A percentile compares a stretch with the other conserved stretches of the same genome.
These are phyloP conservation scores for Tachystola acroxantha DNA, from an alignment of 2,888 invertebrate species.

Conservation along the genomic window DNA sequence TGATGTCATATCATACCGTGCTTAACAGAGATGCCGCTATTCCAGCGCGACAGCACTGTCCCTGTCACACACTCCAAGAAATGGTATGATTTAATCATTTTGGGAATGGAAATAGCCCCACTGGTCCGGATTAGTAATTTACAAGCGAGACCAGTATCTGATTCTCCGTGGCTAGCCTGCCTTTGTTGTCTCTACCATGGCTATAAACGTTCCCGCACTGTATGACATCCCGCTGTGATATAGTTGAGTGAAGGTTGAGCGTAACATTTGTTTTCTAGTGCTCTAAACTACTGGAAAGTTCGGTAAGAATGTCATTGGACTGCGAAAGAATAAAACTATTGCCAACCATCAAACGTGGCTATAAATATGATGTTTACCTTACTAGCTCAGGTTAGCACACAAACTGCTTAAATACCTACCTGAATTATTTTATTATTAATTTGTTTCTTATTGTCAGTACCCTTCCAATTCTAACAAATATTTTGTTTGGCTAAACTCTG, in stretches of 20 bases:
- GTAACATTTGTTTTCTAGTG: conserved; percentile 77
- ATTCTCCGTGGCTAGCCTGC: too few relatives aligned
- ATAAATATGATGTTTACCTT: conserved; percentile 89
- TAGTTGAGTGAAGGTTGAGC: conserved; percentile 44
- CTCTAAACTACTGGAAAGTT: conserved; percentile 86
- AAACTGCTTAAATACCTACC: conserved; percentile 7
- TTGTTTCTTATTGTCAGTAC: conserved; percentile 17
- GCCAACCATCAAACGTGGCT: conserved; percentile 89
- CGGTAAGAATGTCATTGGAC: conserved; percentile 83
- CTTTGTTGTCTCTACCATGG: too few relatives aligned
- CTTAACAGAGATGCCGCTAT: too few relatives aligned
- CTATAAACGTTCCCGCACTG: too few relatives aligned
- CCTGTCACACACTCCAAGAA: too few relatives aligned
- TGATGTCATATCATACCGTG: too few relatives aligned
- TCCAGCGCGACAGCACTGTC: too few relatives aligned
- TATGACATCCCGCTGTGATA: too few relatives aligned
- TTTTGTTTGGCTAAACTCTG: conserved; percentile 8
- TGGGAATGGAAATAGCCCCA: too few relatives aligned
- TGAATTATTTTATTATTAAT: conserved; percentile 14
- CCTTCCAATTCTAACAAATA: conserved; percentile 5
- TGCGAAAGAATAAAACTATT: conserved; percentile 88
- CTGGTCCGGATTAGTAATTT: too few relatives aligned
- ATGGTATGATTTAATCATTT: too few relatives aligned
- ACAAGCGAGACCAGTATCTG: too few relatives aligned
- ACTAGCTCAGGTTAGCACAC: conserved; percentile 88